Evolutionary conservation across 2,113 vertebrate species (phyloP), one percentile per base, ranked within the genome.

Genomic region (Balaenoptera acutorostrata): DNA sequence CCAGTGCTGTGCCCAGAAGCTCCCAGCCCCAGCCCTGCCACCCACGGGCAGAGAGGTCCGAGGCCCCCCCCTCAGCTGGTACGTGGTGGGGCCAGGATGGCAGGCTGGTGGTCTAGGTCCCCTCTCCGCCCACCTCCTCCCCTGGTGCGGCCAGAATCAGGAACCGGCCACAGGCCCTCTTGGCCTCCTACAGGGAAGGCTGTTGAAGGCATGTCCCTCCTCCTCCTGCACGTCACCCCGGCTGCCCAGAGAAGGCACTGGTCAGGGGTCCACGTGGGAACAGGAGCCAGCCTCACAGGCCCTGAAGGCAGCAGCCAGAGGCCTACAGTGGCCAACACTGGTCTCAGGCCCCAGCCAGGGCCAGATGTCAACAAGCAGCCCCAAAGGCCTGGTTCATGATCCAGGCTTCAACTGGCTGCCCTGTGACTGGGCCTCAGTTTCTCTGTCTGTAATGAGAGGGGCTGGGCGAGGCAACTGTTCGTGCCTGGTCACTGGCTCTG

Each of bases 201-300:
- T 44, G 39, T 20, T 8, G 39, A 29, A 89, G 23, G 49, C 49
- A 49, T 13, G 9, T 6, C 39, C 87, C 39, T 25, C 21, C 29
- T 39, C 85, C 23, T 61, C 33, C 17, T 31, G 31, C 66, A 18
- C 4, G 18, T 49, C 55, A 83, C 41, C 33, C 25, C 1, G 5
- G n/a, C n/a, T 72, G 29, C 27, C 63, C 82, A 15, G 15, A 31
- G 39, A 29, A 59, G 31, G 21, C 5, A 52, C 6, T 31, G 36
- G 39, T 39, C 49, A 39, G 20, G 25, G 44, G 36, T 64, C 33
- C 36, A 23, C 0, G 0, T 15, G 18, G 84, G 81, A 77, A 23
- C 44, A 49, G n/a, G n/a, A 92, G 9, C 18, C 29, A 39, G 29
- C 21, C 46, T 88, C 44, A 14, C 1, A n/a, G 33, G 17, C 2